Base-by-base conservation (phyloP, 2,797 vertebrate genomes). In the Artibeus jamaicensis region DNA sequence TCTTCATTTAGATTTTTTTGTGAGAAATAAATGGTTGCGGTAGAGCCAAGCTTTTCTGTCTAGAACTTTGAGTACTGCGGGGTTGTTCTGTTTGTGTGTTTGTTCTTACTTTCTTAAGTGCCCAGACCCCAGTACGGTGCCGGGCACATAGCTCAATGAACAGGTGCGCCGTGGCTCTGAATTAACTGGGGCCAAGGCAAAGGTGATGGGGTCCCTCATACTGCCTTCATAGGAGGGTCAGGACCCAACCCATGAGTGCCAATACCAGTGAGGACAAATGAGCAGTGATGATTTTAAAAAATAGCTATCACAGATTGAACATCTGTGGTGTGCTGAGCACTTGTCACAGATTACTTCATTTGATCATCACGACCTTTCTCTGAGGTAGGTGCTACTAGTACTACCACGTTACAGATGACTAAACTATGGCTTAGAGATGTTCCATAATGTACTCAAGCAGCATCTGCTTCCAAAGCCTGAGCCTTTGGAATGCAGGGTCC, bases 11-110 rank as follows among this genome's bases (percentile, higher is more conserved):
- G 32, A 81, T n/a, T 44, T 85, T 37, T 78, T 6, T 86, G 15
- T 93, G 34, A 92, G 34, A 95, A 95, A 81, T 48, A 32, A 89
- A 84, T 73, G n/a, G 4, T 46, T 21, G 0, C 18, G 26, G 18
- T 70, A 65, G 93, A 93, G 34, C 15, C 50, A 46, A 92, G 46
- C 39, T 94, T 16, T 79, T 88, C 78, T 70, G 89, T 84, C 68
- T 7, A 2, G 10, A 90, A 74, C 53, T 84, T 73, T 92, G 65
- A 87, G 85, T 89, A 55, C 32, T 50, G 26, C 67, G 29, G 22
- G 8, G 3, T 53, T 22, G 71, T 92, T 86, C 59, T 70, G 26
- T 57, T 84, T 46, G 37, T 55, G n/a, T 16, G 12, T 67, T 84
- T 46, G 7, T 12, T 74, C 86, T 70, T 57, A 42, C 46, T 85